A percentile compares a stretch with the other conserved stretches of the same genome.
phyloP scores from a whole-genome alignment of 1,140 invertebrate genomes.

The Diplogasteroides magnus region DNA sequence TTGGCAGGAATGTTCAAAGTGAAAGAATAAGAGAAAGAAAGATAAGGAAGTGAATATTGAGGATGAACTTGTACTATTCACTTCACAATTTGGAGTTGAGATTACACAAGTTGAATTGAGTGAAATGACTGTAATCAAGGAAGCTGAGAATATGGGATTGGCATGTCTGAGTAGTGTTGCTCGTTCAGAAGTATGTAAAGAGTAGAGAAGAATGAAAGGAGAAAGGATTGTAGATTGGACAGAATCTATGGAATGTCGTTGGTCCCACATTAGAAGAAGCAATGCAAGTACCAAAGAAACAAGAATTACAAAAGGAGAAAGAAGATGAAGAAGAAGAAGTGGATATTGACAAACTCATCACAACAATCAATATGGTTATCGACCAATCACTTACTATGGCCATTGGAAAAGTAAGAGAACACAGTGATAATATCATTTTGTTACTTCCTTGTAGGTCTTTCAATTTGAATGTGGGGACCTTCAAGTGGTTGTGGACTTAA shows the following conservation, averaged over 20 bases:
- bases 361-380: slow-evolving; percentile 18
- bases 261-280: slow-evolving; percentile 24
- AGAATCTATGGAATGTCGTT: slow-evolving; percentile 28
- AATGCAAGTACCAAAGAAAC: slow-evolving; percentile 20
- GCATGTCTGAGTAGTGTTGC: slow-evolving; percentile 23
- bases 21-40: neutral
- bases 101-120: slow-evolving; percentile 35
- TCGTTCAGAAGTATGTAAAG: slow-evolving; percentile 22
- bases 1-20: slow-evolving; percentile 34
- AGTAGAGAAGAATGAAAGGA: neutral
- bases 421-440: neutral
- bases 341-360: slow-evolving; percentile 25
- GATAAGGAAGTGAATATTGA: slow-evolving; percentile 18
- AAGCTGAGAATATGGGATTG: slow-evolving; percentile 37
- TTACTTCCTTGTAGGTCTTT: slow-evolving; percentile 3
- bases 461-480: slow-evolving; percentile 23
- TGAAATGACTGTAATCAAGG: slow-evolving; percentile 34
- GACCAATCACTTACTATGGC: slow-evolving; percentile 17
- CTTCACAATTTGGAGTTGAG: slow-evolving; percentile 32
- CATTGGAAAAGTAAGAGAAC: slow-evolving; percentile 22
- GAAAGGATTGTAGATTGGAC: slow-evolving; percentile 6
- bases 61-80: slow-evolving; percentile 32
- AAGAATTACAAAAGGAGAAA: slow-evolving; percentile 20
- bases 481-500: slow-evolving; percentile 20
- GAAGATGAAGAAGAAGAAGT: slow-evolving; percentile 2